Evolutionary conservation across 2,888 invertebrate genomes (phyloP), one percentile per base, ranked within the genome.

Genomic region (Sturmia bella): DNA sequence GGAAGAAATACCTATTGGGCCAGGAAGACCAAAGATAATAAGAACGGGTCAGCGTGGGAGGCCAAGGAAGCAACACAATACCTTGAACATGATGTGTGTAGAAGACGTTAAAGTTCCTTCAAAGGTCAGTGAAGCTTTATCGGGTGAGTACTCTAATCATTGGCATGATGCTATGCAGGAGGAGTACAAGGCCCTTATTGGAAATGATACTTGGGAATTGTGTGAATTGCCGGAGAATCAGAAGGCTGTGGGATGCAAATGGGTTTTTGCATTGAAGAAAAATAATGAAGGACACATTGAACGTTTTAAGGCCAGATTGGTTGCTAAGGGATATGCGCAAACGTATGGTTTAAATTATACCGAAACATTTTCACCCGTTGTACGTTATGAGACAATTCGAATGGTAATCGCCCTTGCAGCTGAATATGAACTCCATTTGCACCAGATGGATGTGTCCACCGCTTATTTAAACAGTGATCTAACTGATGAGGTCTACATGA

Each of bases 321-420:
- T n/a, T n/a, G n/a, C n/a, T n/a, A n/a, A n/a, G n/a, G n/a, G n/a
- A n/a, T n/a, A n/a, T n/a, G n/a, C n/a, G n/a, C n/a, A n/a, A n/a
- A n/a, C n/a, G n/a, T n/a, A n/a, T n/a, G n/a, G n/a, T n/a, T 68
- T 84, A 6, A 81, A 82, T 27, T 84, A 75, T 57, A 68, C 13
- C 0, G 81, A 83, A 69, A 84, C 74, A 0, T 83, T 83, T 54
- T 84, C 80, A 2, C 81, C 84, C 0, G 84, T 84, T 0, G 80
- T 76, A 1, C 68, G 82, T n/a, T 84, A 84, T 39, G 78, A 72
- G 7, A 84, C 84, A 12, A 81, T 84, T 12, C 52, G 85, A n/a
- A 79, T 83, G 63, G 15, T 85, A 0, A 56, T 85, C 19, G 85
- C 79, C 0, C 19, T 84, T 12, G 80, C 85, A 12, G 83, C 69